Conservation (phyloP, 1,140 invertebrate species). For the Tachypleus tridentatus region DNA sequence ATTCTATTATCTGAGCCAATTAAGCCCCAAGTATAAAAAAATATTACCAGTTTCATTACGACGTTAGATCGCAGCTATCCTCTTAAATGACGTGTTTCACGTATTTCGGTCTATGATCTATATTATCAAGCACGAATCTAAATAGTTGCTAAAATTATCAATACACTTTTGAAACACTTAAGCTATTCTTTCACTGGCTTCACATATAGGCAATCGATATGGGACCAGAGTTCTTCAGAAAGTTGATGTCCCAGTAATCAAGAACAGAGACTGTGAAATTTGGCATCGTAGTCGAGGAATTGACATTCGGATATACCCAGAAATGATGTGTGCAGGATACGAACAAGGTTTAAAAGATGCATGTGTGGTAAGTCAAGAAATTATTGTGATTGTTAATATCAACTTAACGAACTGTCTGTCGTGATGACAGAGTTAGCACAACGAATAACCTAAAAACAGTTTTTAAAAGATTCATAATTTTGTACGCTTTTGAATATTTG, state of each 20-base stretch:
- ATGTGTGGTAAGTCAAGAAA: conserved; percentile 21
- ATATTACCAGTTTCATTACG: too few relatives aligned
- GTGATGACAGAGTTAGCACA: too few relatives aligned
- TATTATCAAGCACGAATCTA: not conserved
- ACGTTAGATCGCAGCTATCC: too few relatives aligned
- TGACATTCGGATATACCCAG: conserved; percentile 85
- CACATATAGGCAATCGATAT: conserved; percentile 40
- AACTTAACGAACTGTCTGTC: too few relatives aligned
- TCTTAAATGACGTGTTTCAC: too few relatives aligned
- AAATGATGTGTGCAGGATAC: conserved; percentile 96
- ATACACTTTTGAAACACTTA: not conserved
- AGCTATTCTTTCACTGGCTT: not conserved
- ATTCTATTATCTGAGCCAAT: too few relatives aligned
- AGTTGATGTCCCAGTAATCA: conserved; percentile 39
- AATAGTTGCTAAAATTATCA: not conserved
- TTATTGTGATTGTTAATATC: too few relatives aligned
- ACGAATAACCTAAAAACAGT: too few relatives aligned
- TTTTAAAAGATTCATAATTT: not conserved
- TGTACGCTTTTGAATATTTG: too few relatives aligned
- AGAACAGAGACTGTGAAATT: conserved; percentile 53
- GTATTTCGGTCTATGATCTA: too few relatives aligned
- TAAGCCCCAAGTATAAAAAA: too few relatives aligned
- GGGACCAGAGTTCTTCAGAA: conserved; percentile 67
- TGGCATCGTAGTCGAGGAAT: conserved; percentile 52
- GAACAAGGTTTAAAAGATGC: conserved; percentile 69